Base-by-base conservation (phyloP, 2,888 invertebrate species). In the Xanthostigma xanthostigma region DNA sequence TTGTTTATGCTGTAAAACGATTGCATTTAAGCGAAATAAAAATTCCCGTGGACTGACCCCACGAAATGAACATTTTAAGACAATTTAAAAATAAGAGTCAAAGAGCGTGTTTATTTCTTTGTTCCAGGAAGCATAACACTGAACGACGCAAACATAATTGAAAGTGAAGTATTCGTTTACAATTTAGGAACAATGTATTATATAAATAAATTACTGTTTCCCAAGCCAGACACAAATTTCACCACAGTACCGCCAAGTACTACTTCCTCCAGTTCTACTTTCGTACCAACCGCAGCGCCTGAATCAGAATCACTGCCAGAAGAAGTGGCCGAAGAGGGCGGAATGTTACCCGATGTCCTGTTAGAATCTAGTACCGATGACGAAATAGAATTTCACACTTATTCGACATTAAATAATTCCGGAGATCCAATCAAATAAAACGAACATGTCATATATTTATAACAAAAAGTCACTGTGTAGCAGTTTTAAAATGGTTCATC, bases 111-210 rank as follows among this genome's bases (percentile, higher is more conserved):
- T 8, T 27, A 27, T 27, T 47, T 46, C 49, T 52, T 46, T 44
- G 46, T 64, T 64, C 27, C 56, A 69, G 74, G 71, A 54, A 68
- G 70, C 49, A 65, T 71, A 3, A 68, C 68, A 37, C 68, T 77
- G 8, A 77, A 77, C 57, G 71, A 74, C 53, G 76, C 75, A 11
- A 67, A 70, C 54, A 74, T 78, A 39, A 70, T 75, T 14, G 75
- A 78, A 60, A 73, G 73, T 56, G 77, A 78, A 62, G 71, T 77
- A 17, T 78, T 77, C 58, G 77, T 79, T 38, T 79, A 78, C 61
- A 78, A 78, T 60, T 61, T 78, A 55, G 78, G 78, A 42, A 78
- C 77, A 50, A 77, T 78, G 76, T 78, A 75, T 61, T 77, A 74
- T 58, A 69, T 78, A 50, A 74, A 78, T 57, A 72, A 73, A 55